Percentiles rank a stretch among this genome's conserved stretches.
phyloP scores from a whole-genome alignment of 1,140 invertebrate genomes.

The Trichonephila clavata region DNA sequence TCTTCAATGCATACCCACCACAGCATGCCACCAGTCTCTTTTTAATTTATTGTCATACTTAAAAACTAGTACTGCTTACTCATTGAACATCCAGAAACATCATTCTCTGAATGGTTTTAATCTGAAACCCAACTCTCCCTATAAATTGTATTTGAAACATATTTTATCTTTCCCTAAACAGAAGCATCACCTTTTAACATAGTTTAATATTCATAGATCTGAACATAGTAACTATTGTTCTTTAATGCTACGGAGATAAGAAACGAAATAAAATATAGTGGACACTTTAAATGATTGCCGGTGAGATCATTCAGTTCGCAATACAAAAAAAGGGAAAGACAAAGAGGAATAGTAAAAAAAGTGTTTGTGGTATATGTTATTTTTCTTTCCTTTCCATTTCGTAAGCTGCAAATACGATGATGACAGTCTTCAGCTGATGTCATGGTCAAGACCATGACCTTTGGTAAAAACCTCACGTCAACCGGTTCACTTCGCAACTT shows the following conservation, averaged over 20 bases:
- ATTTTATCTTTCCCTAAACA: too few relatives aligned
- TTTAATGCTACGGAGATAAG: not conserved
- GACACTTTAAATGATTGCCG: not conserved
- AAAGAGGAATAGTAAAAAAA: not conserved
- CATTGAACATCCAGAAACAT: too few relatives aligned
- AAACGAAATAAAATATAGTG: not conserved
- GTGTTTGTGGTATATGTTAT: not conserved
- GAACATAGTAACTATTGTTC: not conserved
- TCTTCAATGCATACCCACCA: too few relatives aligned
- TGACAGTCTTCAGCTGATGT: conserved; percentile 51
- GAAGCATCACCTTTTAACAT: not conserved
- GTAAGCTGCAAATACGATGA: conserved; percentile 26
- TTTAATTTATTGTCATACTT: too few relatives aligned
- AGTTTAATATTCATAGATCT: not conserved
- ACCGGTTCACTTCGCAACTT: conserved; percentile 63
- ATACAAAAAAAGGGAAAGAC: not conserved
- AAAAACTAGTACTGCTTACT: too few relatives aligned
- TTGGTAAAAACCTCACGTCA: conserved; percentile 71
- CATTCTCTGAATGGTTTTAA: too few relatives aligned
- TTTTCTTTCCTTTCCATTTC: conserved; percentile 53
- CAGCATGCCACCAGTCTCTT: too few relatives aligned
- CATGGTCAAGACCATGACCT: conserved; percentile 75
- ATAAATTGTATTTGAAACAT: too few relatives aligned
- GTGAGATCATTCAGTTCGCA: not conserved
- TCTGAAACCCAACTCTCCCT: too few relatives aligned